These are phyloP conservation scores for Poliocrania exsul DNA, from an alignment of 2,797 vertebrate species.

Conservation along the genomic window DNA sequence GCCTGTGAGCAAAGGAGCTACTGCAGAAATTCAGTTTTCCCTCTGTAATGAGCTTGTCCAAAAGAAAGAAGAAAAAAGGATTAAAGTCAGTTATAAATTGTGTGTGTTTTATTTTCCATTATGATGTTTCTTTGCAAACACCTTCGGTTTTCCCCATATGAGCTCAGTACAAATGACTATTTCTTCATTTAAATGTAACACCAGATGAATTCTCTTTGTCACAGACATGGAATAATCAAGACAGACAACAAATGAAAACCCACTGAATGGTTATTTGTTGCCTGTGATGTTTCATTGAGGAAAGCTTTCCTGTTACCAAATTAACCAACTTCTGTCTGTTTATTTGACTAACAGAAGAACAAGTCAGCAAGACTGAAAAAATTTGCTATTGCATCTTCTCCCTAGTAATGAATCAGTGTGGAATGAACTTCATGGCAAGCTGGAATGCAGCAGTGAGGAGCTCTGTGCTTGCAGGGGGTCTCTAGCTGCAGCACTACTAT, in stretches of 20 bases:
- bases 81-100: conserved; percentile 32
- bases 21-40: conserved; percentile 54
- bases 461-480: neutral
- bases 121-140: neutral
- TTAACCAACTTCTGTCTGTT: neutral
- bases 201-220: neutral
- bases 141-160: neutral
- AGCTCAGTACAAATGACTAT: neutral
- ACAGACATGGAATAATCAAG: neutral
- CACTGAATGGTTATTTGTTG: conserved; percentile 31
- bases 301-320: neutral
- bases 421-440: neutral
- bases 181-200: neutral
- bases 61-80: conserved; percentile 56
- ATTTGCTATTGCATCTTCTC: neutral
- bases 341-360: neutral
- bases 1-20: conserved; percentile 28
- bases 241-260: neutral
- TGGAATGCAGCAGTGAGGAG: neutral
- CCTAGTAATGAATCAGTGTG: neutral
- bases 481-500: neutral
- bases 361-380: neutral
- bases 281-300: neutral
- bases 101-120: conserved; percentile 43
- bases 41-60: conserved; percentile 57